These are phyloP conservation scores for Aramus guarauna DNA, from an alignment of 2,113 vertebrate species.

Conservation along the genomic window DNA sequence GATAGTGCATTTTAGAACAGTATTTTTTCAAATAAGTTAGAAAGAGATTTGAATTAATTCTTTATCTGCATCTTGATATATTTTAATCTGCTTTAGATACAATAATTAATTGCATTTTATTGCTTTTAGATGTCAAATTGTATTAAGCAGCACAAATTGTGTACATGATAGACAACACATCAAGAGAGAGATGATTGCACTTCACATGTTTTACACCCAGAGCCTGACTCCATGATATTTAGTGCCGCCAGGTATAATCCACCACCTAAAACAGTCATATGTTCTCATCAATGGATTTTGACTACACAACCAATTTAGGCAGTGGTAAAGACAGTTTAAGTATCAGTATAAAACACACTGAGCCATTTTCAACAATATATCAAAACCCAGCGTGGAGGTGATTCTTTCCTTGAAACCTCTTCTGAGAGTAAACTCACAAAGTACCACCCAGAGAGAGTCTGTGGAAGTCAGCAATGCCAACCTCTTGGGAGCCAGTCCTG, in stretches of 20 bases:
- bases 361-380: neutral
- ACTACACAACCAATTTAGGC: neutral
- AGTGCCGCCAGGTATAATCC: neutral
- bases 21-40: neutral
- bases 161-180: neutral
- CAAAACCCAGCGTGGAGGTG: neutral
- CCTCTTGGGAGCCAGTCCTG: rapidly evolving
- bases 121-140: neutral
- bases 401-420: neutral
- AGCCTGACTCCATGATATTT: neutral
- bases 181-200: neutral
- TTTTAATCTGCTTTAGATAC: neutral
- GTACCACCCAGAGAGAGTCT: neutral
- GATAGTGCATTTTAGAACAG: neutral
- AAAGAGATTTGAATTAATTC: neutral
- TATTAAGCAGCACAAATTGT: neutral
- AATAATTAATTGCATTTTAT: neutral
- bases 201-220: neutral
- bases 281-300: neutral
- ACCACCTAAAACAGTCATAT: neutral
- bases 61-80: neutral
- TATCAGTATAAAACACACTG: neutral
- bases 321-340: neutral
- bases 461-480: neutral
- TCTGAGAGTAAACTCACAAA: neutral